These are phyloP conservation scores for Epicauta chinensis DNA, from an alignment of 1,140 invertebrate species.

Conservation along the genomic window DNA sequence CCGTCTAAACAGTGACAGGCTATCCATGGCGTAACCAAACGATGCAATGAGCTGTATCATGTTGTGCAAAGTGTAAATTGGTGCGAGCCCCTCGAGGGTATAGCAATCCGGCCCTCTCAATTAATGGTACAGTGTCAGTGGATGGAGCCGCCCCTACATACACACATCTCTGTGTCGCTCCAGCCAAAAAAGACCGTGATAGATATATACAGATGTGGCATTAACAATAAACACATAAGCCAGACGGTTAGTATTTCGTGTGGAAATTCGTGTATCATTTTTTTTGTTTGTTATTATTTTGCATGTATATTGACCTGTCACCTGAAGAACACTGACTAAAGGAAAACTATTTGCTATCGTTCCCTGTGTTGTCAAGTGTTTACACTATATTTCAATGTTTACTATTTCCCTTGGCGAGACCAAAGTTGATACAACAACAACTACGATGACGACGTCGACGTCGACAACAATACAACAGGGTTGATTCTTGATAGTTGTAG, in stretches of 20 bases:
- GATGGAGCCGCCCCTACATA: too few relatives aligned
- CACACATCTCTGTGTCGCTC: too few relatives aligned
- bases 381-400: constrained; percentile 27
- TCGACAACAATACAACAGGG: too few relatives aligned
- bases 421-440: constrained; percentile 1
- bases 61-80: constrained; percentile 22
- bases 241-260: too few relatives aligned
- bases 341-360: constrained; percentile 10
- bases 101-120: constrained; percentile 30
- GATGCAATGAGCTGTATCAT: constrained; percentile 9
- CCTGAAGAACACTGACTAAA: constrained; percentile 1
- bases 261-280: too few relatives aligned
- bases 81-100: constrained; percentile 10
- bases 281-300: background rate
- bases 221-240: too few relatives aligned
- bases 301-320: constrained; percentile 13
- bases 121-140: constrained; percentile 25
- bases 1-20: too few relatives aligned
- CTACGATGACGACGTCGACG: too few relatives aligned
- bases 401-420: constrained; percentile 14
- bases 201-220: background rate
- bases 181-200: constrained; percentile 13
- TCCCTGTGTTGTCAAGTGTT: constrained; percentile 18
- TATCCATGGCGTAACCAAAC: constrained; percentile 3
- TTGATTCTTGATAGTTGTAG: too few relatives aligned